Base-by-base conservation (phyloP, 2,888 invertebrate species). In the Octodonta nipae region DNA sequence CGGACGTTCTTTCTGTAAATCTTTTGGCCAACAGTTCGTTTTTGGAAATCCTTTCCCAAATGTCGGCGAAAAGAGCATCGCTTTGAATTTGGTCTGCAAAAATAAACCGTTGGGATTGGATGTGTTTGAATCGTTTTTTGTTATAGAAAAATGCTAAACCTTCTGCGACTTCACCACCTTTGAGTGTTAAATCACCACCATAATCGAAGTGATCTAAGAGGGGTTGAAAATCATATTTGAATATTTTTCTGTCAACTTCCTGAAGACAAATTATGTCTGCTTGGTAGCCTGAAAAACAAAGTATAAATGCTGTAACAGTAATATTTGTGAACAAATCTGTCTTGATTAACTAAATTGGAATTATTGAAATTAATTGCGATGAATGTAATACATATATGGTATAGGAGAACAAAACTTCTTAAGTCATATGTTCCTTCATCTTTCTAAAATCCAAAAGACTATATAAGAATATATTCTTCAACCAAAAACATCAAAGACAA, bases 191-290 rank as follows among this genome's bases (percentile, higher is more conserved):
- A 37, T 71, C 47, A 11, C 85, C 76, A 27, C 65, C 54, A 37
- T 73, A 72, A 3, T 73, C 71, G 26, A 68, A 50, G 3, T 60
- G 52, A 13, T 60, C 52, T 8, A 92, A 60, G 14, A 73, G 62
- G 6, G 75, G 72, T 17, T 56, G 49, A 13, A 92, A 66, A 51
- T 80, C 81, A 39, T 67, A 54, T 5, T 71, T 61, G 58, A 78
- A 91, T 29, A 88, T 65, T 61, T 78, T 81, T 6, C 54, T 55
- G 56, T 95, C 95, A 1, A 93, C 87, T 70, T 96, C 95, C 71
- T 96, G 95, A 12, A 95, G 66, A 49, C 92, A 92, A 33, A 91
- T 66, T 30, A 95, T 64, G 59, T 95, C 95, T 13, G 79, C 76
- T 64, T 92, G 83, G 56, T 91, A 95, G 14, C 87, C 88, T 77